Conservation (phyloP, 2,113 vertebrate genomes). For the Trachemys scripta region DNA sequence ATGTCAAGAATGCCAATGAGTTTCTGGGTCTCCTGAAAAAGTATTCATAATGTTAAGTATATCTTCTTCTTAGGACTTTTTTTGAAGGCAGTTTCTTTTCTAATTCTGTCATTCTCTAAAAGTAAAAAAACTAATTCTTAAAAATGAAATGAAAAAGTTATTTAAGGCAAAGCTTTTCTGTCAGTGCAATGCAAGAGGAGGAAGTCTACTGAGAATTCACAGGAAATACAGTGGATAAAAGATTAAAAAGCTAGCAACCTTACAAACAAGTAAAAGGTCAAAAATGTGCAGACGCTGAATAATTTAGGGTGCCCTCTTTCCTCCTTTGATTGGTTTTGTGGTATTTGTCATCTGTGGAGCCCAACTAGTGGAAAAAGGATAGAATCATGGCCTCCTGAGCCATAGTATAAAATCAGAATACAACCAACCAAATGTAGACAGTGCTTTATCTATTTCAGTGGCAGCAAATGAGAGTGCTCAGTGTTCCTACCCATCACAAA, state of each 20-base stretch:
- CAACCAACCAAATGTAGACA: not conserved
- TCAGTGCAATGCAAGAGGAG: not conserved
- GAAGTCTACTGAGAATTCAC: constrained; percentile 24
- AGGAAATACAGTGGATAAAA: constrained; percentile 21
- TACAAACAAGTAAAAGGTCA: constrained; percentile 47
- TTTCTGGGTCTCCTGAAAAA: constrained; percentile 32
- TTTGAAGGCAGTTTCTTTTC: constrained; percentile 45
- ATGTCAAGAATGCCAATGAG: constrained; percentile 46
- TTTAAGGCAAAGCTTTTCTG: constrained; percentile 18
- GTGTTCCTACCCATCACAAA: not conserved
- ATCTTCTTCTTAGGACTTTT: constrained; percentile 38
- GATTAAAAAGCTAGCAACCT: constrained; percentile 37
- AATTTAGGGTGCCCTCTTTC: constrained; percentile 44
- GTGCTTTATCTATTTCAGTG: not conserved
- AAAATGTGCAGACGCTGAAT: not conserved
- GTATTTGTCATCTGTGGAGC: not conserved
- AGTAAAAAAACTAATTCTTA: constrained; percentile 47
- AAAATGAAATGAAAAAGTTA: constrained; percentile 54
- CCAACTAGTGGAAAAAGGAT: not conserved
- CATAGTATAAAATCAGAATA: not conserved
- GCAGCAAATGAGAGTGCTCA: rapidly evolving
- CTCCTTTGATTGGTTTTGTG: constrained; percentile 22
- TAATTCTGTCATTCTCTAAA: constrained; percentile 39
- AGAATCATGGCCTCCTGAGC: not conserved
- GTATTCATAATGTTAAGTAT: constrained; percentile 1